These are phyloP conservation scores for Synergus gifuensis DNA, from an alignment of 2,888 invertebrate species.

Conservation along the genomic window DNA sequence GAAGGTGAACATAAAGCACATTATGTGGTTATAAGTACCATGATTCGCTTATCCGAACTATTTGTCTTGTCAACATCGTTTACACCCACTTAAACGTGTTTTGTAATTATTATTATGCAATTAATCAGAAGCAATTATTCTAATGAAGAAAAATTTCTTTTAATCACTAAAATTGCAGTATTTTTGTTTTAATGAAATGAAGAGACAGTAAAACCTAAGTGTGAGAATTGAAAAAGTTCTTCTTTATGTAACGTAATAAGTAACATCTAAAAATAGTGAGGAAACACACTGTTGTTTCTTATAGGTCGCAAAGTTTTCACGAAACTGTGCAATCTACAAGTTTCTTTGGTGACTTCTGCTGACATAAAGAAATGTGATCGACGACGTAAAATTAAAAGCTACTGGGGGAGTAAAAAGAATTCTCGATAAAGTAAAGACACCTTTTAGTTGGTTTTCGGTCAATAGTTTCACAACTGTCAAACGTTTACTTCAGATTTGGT, in stretches of 20 bases:
- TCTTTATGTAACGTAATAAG: background rate
- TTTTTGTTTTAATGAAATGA: too few species aligned
- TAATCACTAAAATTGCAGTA: too few species aligned
- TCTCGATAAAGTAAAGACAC: conserved; percentile 9
- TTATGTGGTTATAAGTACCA: too few species aligned
- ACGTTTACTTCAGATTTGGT: conserved; percentile 24
- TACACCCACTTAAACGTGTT: too few species aligned
- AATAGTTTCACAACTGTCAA: conserved; percentile 35
- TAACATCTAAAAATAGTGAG: background rate
- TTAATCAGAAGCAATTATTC: too few species aligned
- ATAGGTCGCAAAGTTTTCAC: background rate
- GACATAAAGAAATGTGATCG: conserved; percentile 11
- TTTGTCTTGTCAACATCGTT: too few species aligned
- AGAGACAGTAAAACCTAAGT: too few species aligned
- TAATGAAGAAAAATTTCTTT: too few species aligned
- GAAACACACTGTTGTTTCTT: background rate
- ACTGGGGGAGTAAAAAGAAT: background rate
- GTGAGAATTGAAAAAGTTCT: too few species aligned
- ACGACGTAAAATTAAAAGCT: conserved; percentile 31
- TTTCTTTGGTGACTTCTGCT: background rate
- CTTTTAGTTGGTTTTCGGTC: background rate
- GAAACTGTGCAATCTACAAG: background rate
- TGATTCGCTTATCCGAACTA: too few species aligned
- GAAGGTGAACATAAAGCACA: too few species aligned
- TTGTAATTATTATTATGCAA: too few species aligned